Evolutionary conservation across 1,140 invertebrate species (phyloP).

Genomic region (Adelges cooleyi): DNA sequence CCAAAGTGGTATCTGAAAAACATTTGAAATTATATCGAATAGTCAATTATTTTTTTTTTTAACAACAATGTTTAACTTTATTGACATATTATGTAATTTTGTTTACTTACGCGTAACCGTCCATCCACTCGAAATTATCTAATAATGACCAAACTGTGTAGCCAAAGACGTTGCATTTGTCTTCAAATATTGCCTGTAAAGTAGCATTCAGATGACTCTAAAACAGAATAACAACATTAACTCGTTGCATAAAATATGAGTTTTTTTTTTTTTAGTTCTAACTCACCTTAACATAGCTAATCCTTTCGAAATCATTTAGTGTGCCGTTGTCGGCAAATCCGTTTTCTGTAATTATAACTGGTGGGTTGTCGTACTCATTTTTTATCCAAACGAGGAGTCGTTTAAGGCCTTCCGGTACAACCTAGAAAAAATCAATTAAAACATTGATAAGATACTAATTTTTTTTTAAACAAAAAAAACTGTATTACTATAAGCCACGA

Average conservation of each 20-base stretch:
- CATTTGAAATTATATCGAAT: no score
- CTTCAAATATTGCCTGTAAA: conserved; percentile 50
- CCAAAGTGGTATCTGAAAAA: conserved; percentile 57
- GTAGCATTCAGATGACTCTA: conserved; percentile 53
- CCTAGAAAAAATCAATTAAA: conserved; percentile 4
- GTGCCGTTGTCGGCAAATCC: conserved; percentile 42
- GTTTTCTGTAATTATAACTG: conserved; percentile 42
- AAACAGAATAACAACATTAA: neutral
- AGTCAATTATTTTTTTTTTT: no score
- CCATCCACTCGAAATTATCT: conserved; percentile 68
- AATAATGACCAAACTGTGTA: conserved; percentile 64
- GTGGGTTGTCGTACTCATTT: conserved; percentile 39
- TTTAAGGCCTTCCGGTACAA: conserved; percentile 40
- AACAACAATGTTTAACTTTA: neutral
- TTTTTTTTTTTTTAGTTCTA: no score
- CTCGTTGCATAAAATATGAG: no score
- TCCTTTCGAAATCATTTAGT: conserved; percentile 43
- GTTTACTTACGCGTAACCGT: conserved; percentile 49
- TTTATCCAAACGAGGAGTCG: conserved; percentile 43
- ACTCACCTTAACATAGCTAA: conserved; percentile 45
- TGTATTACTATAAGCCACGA: conserved; percentile 22
- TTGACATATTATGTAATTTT: no score
- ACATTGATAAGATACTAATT: neutral
- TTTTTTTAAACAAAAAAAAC: neutral
- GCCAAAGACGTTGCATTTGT: conserved; percentile 51